Base-by-base conservation (phyloP, 2,113 vertebrate genomes). In the Penelope pileata region DNA sequence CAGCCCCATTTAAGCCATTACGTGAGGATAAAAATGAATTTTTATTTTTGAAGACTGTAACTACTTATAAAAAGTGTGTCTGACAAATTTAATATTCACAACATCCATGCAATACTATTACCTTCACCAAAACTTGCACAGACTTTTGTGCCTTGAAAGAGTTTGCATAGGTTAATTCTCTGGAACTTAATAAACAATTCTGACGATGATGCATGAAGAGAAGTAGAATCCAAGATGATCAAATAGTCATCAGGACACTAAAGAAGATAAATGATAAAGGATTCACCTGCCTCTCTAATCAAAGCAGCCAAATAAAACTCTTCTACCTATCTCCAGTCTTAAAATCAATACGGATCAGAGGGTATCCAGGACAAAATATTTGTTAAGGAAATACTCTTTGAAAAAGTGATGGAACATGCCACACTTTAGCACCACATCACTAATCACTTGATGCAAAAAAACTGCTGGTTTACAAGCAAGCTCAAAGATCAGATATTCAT, bases 161-260 rank as follows among this genome's bases (percentile, higher is more conserved):
- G 58, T 80, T 69, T 85, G 72, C n/a, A 38, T 48, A 73, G 38
- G 72, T 93, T 91, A 90, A 88, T 83, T 94, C 59, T 83, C 85
- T 68, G 83, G 67, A 86, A 74, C 23, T 75, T 92, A 75, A 77
- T 67, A 92, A 94, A 94, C 62, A 87, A 72, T 75, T 68, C 53
- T 47, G 23, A 38, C 42, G 66, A 66, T 38, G 45, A 88, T 50
- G 7, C 34, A 34, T 47, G 19, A 86, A 70, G 47, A 81, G 38
- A 86, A 86, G 70, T 3, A 30, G 43, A 56, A 84, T 88, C 63
- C 67, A 67, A 66, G 67, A 62, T 16, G 45, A 54, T 53, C 47
- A 86, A 86, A 62, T 0, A 63, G 24, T 38, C 36, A 85, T 76
- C n/a, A 62, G 68, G 50, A 60, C 40, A 34, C 24, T 77, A 16